Base-by-base conservation (phyloP, 1,140 invertebrate genomes). In the Lethrus apterus region DNA sequence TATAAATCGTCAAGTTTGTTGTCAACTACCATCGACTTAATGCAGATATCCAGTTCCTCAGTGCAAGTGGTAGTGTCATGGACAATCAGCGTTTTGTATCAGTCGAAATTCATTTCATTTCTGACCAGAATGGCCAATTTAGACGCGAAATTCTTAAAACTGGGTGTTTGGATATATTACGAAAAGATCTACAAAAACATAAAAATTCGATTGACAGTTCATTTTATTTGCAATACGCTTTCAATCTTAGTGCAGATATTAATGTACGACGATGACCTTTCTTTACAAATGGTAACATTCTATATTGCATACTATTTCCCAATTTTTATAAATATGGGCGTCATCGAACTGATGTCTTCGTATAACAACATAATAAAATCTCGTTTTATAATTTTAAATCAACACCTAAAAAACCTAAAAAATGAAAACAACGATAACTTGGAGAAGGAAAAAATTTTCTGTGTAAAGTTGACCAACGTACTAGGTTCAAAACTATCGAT, bases 131-230 rank as follows among this genome's bases (percentile, higher is more conserved):
- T 50, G 26, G 26, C 44, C 3, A 17, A 50, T 7, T 7, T 50
- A 5, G 34, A 31, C 17, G 34, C 33, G 15, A 26, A 26, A 18
- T 42, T 50, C 17, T 18, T 14, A 17, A 8, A 20, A 15, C 29
- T 50, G 20, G 48, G 48, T 0, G 36, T 50, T 18, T 50, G 44
- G 33, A 41, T 44, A 24, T 50, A 45, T 32, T 46, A 50, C 36
- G 13, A 19, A 3, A 45, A 23, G 11, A 13, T 30, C 1, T 13
- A 42, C 13, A 42, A 17, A n/a, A 20, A 19, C 5, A 17, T 42
- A 9, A 17, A 18, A 7, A 10, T 13, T 11, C 24, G 40, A 42
- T 42, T 42, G n/a, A 15, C 23, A 1, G 3, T 42, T 2, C 21
- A 21, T 23, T 20, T 26, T 11, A 8, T 11, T 15, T 13, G 24